Evolutionary conservation across 2,113 vertebrate genomes (phyloP).

Genomic region (Raphicerus campestris): DNA sequence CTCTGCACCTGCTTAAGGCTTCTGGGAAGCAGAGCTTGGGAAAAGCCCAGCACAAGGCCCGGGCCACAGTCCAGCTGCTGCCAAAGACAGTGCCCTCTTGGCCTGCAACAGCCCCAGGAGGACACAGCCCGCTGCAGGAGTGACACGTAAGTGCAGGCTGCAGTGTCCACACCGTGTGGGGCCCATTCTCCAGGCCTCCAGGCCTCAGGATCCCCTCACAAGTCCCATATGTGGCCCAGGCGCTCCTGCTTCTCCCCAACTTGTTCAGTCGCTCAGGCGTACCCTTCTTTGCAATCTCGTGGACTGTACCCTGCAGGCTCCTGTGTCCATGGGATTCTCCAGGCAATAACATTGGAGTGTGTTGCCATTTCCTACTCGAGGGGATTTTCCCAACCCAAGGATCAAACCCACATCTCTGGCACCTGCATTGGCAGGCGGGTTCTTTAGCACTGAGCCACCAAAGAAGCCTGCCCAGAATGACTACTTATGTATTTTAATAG

Average conservation of each 20-base stretch:
- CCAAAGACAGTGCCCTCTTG: background rate
- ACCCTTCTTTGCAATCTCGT: background rate
- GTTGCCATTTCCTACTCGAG: background rate
- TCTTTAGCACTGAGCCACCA: background rate
- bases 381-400: background rate
- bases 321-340: background rate
- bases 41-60: background rate
- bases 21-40: background rate
- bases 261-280: background rate
- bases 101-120: background rate
- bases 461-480: background rate
- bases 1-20: background rate
- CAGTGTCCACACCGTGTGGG: background rate
- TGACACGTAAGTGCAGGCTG: background rate
- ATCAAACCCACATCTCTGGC: background rate
- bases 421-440: background rate
- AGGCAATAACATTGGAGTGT: background rate
- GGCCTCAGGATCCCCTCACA: background rate
- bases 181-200: background rate
- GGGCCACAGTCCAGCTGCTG: background rate
- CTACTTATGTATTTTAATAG: background rate
- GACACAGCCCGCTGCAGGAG: background rate
- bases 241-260: background rate
- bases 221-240: background rate
- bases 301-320: background rate